Evolutionary conservation across 2,797 vertebrate species (phyloP).

Genomic region (Orientallactaga sibirica): DNA sequence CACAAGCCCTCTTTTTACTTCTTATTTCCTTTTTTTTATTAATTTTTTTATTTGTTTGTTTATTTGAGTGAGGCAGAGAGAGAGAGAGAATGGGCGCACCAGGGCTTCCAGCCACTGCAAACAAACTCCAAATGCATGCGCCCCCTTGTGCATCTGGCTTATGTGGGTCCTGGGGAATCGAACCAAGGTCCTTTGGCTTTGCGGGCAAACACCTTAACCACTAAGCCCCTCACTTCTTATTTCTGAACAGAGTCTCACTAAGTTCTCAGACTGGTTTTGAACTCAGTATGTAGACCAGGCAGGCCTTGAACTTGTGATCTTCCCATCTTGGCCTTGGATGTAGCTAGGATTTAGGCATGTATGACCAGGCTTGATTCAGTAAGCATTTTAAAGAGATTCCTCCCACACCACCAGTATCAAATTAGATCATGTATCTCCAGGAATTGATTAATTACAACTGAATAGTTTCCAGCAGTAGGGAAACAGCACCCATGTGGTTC

Average conservation of each 20-base stretch:
- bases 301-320: not conserved
- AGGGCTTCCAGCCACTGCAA: too few relatives aligned
- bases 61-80: too few relatives aligned
- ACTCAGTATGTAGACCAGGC: not conserved
- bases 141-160: too few relatives aligned
- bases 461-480: not conserved
- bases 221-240: not conserved
- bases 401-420: not conserved
- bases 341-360: not conserved
- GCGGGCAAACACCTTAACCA: too few relatives aligned
- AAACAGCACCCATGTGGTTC: not conserved
- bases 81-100: too few relatives aligned
- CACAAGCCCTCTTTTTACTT: not conserved
- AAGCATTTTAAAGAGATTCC: not conserved
- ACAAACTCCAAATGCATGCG: too few relatives aligned
- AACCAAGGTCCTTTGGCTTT: too few relatives aligned
- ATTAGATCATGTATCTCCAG: not conserved
- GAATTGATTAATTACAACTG: not conserved
- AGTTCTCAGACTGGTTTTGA: not conserved
- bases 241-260: not conserved
- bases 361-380: not conserved
- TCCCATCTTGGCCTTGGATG: not conserved
- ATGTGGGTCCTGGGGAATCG: too few relatives aligned
- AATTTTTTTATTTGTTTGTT: too few relatives aligned
- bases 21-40: too few relatives aligned